These are phyloP conservation scores for Cirrhinus mrigala DNA, from an alignment of 2,797 vertebrate genomes.

Conservation along the genomic window DNA sequence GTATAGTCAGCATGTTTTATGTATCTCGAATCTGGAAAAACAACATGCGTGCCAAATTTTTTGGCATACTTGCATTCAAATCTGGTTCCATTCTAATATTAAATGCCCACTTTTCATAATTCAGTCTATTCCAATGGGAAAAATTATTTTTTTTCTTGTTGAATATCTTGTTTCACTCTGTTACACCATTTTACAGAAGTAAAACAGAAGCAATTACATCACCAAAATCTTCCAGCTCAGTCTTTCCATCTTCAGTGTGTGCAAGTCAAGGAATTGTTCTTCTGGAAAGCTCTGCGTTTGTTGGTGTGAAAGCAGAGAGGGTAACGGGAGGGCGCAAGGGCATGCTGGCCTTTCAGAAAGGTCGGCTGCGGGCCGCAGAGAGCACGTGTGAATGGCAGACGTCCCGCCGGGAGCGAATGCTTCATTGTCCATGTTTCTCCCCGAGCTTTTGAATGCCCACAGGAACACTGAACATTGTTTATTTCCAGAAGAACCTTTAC, in stretches of 20 bases:
- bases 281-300: neutral
- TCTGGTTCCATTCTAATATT: too few species aligned
- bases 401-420: conserved; percentile 4
- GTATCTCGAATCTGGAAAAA: neutral
- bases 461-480: conserved; percentile 24
- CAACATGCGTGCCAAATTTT: too few species aligned
- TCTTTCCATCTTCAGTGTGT: neutral
- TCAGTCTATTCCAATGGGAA: too few species aligned
- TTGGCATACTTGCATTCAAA: too few species aligned
- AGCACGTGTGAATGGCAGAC: conserved; percentile 34
- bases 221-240: neutral
- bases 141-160: too few species aligned
- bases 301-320: neutral
- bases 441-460: conserved; percentile 14
- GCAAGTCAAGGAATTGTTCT: neutral
- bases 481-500: conserved; percentile 23
- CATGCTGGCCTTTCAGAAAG: conserved; percentile 39
- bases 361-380: neutral
- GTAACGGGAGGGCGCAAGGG: neutral
- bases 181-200: too few species aligned
- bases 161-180: too few species aligned
- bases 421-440: conserved; percentile 11
- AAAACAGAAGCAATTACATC: neutral
- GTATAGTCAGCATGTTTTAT: neutral
- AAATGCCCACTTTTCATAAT: neutral